These are phyloP conservation scores for Polydrusus tereticollis DNA, from an alignment of 2,888 invertebrate species.

Conservation along the genomic window DNA sequence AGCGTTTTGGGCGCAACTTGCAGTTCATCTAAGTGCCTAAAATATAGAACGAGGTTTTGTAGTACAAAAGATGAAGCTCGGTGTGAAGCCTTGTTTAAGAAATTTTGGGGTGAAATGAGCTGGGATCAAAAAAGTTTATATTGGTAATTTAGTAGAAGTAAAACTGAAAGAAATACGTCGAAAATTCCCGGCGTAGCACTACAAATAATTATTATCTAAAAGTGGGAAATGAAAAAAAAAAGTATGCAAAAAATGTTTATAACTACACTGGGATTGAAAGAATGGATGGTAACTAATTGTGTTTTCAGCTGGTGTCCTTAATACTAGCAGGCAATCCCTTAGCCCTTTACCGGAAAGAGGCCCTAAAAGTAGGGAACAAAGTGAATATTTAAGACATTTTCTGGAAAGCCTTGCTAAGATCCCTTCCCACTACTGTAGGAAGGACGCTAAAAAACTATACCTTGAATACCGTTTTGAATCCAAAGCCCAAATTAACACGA, in stretches of 20 bases:
- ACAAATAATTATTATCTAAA: background rate
- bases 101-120: background rate
- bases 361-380: background rate
- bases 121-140: constrained; percentile 19
- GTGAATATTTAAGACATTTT: background rate
- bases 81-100: background rate
- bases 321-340: constrained; percentile 5
- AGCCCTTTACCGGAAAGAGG: background rate
- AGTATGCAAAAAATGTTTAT: background rate
- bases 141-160: background rate
- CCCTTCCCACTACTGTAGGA: constrained; percentile 7
- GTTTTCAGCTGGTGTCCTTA: background rate
- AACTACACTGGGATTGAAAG: background rate
- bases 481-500: constrained; percentile 18
- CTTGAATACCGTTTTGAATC: constrained; percentile 27
- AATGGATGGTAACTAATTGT: background rate
- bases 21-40: constrained; percentile 13
- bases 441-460: background rate
- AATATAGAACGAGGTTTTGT: constrained; percentile 20
- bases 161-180: background rate
- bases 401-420: background rate
- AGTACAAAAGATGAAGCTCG: background rate
- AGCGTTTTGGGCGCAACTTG: background rate
- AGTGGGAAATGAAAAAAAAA: background rate
- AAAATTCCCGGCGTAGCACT: background rate